Evolutionary conservation across 2,113 vertebrate genomes (phyloP), one percentile per base, ranked within the genome.

Genomic region (Nycticebus coucang): DNA sequence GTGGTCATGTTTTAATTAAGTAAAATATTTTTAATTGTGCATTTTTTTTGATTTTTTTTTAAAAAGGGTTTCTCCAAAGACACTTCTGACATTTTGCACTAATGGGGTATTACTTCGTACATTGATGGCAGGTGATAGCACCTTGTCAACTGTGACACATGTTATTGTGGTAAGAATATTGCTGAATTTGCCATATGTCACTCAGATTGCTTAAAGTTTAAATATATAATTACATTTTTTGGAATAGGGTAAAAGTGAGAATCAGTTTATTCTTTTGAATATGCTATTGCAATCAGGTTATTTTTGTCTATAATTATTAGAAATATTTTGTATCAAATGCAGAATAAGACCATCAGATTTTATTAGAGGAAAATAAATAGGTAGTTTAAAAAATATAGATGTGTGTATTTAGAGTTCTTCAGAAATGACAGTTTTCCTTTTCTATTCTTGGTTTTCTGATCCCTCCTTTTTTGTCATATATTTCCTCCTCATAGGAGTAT

Each of bases 21-120:
- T 72, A 87, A 80, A 91, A 80, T 18, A 96, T 82, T 94, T 96
- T 33, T 95, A 97, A 95, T 95, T 93, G 2, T 87, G 28, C 3
- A 41, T 33, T 57, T 96, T 74, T 97, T 81, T 96, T 93, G 57
- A 72, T 93, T 98, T 74, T 98, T 74, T 97, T 97, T 66, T 80
- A 2, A 91, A 37, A 96, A 99, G 99, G 97, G 99, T 99, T 97
- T 99, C 99, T 96, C 99, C 99, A 78, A 99, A 99, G 98, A 99
- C 99, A 0, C 98, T 99, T 81, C 97, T 99, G 96, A 99, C 99
- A 0, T 99, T 99, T 98, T 99, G 99, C 96, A 99, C 99, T 83
- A 99, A 99, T 87, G 99, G 99, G 22, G 98, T 99, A 4, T 98
- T 99, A 59, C 99, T 99, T 97, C 99, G 99, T 89, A 99, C 99